phyloP scores from a whole-genome alignment of 2,113 vertebrate species.

The Bos taurus region DNA sequence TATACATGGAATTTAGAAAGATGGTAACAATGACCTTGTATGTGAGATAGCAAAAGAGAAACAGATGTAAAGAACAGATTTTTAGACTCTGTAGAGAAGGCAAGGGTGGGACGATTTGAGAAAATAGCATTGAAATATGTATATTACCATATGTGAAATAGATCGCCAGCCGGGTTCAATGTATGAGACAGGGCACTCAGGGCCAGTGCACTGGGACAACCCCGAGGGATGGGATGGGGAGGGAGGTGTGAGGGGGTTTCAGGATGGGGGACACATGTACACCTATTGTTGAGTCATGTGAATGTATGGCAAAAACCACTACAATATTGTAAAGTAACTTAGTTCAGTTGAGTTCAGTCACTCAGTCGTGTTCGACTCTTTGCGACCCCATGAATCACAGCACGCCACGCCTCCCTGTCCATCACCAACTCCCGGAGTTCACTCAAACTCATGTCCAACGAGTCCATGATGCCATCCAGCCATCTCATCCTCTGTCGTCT shows the following conservation, averaged over 20 bases:
- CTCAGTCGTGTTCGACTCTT: no score
- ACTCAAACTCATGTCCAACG: no score
- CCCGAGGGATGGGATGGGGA: neutral
- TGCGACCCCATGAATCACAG: no score
- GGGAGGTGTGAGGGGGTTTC: fast-evolving
- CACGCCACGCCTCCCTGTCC: no score
- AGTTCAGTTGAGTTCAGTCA: no score
- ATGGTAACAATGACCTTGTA: neutral
- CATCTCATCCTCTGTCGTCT: no score
- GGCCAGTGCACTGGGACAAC: neutral
- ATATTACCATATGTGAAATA: neutral
- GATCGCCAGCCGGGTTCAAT: fast-evolving
- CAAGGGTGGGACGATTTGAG: neutral
- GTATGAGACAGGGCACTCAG: neutral
- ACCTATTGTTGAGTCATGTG: neutral
- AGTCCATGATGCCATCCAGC: no score
- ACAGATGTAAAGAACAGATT: neutral
- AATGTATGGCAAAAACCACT: neutral
- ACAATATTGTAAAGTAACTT: neutral
- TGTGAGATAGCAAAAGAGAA: neutral
- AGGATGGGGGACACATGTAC: neutral
- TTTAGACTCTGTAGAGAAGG: neutral
- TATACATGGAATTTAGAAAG: neutral
- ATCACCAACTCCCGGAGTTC: no score
- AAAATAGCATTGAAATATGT: neutral